Percentiles rank a stretch among this genome's conserved stretches.
Conservation (phyloP, 2,888 invertebrate genomes). For the Myopa testacea region DNA sequence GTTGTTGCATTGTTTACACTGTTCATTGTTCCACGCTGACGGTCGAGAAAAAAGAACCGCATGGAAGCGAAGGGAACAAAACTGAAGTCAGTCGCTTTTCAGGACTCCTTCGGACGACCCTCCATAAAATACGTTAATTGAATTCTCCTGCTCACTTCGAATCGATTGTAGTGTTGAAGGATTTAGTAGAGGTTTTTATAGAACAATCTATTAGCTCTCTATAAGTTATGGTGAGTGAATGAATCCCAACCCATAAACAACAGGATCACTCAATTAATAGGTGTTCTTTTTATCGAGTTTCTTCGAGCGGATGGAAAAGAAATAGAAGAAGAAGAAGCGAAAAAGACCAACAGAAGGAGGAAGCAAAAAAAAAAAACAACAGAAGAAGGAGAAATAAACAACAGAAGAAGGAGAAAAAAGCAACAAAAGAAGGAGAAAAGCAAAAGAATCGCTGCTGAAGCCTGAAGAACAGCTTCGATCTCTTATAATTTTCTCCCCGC, state of each 20-base stretch:
- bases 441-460: too few species aligned
- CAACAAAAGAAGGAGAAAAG: too few species aligned
- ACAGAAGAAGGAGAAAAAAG: too few species aligned
- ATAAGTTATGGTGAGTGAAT: not conserved
- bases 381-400: too few species aligned
- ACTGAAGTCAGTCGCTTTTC: not conserved
- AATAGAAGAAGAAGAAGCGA: too few species aligned
- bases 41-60: not conserved
- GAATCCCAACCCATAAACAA: not conserved
- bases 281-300: not conserved
- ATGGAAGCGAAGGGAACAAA: not conserved
- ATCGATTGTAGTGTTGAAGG: conserved; percentile 10
- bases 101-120: not conserved
- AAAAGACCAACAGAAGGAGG: too few species aligned
- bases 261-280: conserved; percentile 17
- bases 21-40: not conserved
- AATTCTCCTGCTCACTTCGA: conserved; percentile 30
- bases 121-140: conserved; percentile 38
- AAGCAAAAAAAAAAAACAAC: too few species aligned
- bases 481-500: too few species aligned
- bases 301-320: not conserved
- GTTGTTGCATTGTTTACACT: too few species aligned
- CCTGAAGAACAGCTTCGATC: too few species aligned
- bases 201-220: not conserved
- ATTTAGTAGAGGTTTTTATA: conserved; percentile 6